Conservation (phyloP, 2,888 invertebrate genomes). For the Drosophila villosipedis region DNA sequence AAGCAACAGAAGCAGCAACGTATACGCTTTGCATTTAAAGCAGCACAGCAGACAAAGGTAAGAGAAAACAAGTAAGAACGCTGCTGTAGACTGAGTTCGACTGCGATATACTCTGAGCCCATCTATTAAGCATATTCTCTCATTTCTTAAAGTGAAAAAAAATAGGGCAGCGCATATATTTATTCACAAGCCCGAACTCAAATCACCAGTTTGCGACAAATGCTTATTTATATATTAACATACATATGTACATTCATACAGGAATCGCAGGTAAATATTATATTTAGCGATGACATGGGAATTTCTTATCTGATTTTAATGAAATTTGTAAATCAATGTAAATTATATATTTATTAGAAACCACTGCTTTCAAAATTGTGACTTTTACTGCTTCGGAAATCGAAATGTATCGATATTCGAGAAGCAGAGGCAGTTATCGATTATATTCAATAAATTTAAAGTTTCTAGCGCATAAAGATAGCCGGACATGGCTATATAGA, state of each 20-base stretch:
- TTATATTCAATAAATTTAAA: background rate
- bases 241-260: background rate
- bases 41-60: constrained; percentile 31
- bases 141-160: background rate
- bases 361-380: too few species aligned
- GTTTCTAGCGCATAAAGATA: background rate
- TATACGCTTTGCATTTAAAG: constrained; percentile 67
- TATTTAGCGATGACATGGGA: background rate
- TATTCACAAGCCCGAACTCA: background rate
- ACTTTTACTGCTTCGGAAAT: background rate
- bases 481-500: background rate
- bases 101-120: background rate
- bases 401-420: background rate
- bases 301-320: background rate
- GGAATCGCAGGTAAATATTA: background rate
- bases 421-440: background rate
- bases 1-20: constrained; percentile 26
- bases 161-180: background rate
- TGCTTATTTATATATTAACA: too few species aligned
- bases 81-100: background rate
- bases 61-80: constrained; percentile 19
- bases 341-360: too few species aligned
- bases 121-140: background rate
- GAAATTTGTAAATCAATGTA: background rate
- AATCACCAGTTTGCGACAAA: background rate